Evolutionary conservation across 2,113 vertebrate species (phyloP), one percentile per base, ranked within the genome.

Genomic region (Erinaceus europaeus): DNA sequence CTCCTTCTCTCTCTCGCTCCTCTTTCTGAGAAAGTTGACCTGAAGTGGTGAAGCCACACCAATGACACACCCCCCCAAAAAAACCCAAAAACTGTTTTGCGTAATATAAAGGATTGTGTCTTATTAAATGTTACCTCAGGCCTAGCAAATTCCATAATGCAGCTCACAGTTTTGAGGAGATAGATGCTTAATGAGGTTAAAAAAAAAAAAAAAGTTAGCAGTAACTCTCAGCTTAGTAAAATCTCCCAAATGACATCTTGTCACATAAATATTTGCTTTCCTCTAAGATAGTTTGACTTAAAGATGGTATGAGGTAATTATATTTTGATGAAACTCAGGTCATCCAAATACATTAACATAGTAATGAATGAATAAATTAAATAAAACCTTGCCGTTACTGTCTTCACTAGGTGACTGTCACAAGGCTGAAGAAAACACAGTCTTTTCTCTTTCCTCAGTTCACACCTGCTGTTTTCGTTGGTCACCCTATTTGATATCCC

Each of bases 381-480:
- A n/a, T 88, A 84, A 52, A 67, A 74, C 36, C 89, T 92, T 97
- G 99, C 99, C 99, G 99, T 98, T 48, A 98, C 57, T n/a, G 68
- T 97, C 82, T 94, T 98, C 2, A 97, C 87, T 65, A 95, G 32
- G 4, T 91, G 97, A 78, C 95, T 97, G 71, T 98, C 95, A 53
- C 99, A 99, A 3, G 98, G 99, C 88, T 97, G 96, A 72, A 99
- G 97, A 83, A 98, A 97, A 90, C 99, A 99, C 40, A 99, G 94
- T 86, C 98, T 98, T 11, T 96, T 98, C 88, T 99, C 98, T 82
- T 97, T 98, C 76, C 97, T 98, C 98, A 99, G 98, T 96, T 98
- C 97, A 94, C 99, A 99, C 68, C 98, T 98, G 91, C 94, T 91
- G 94, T 99, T 99, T 89, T 99, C 97, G 0, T 99, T 99, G 96